phyloP scores from a whole-genome alignment of 2,888 invertebrate species.

The Panopea generosa region DNA sequence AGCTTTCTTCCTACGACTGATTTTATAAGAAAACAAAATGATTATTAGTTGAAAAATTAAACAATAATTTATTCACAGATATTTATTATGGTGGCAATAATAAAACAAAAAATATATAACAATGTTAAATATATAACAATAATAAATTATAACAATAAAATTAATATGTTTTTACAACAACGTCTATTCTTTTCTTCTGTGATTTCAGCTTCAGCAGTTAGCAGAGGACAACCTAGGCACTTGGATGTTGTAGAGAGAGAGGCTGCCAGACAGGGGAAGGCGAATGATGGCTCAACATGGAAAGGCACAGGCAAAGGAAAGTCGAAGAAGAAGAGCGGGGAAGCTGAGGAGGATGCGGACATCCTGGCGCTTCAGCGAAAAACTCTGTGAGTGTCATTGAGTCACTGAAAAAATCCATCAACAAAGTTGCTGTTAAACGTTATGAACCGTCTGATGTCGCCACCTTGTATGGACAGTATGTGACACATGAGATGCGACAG shows the following conservation, averaged over 20 bases:
- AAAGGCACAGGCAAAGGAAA: conserved; percentile 25
- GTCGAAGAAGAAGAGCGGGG: conserved; percentile 26
- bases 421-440: conserved; percentile 15
- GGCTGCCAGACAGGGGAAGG: conserved; percentile 25
- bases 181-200: conserved; percentile 19
- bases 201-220: conserved; percentile 22
- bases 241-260: conserved; percentile 20
- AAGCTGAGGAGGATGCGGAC: conserved; percentile 25
- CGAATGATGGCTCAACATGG: conserved; percentile 27
- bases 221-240: conserved; percentile 23
- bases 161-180: conserved; percentile 20
- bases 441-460: conserved; percentile 1
- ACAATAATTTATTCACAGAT: conserved; percentile 9
- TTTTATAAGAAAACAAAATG: conserved; percentile 19
- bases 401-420: conserved; percentile 23
- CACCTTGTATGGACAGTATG: neutral
- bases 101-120: conserved; percentile 14
- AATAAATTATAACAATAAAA: conserved; percentile 7
- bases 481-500: neutral
- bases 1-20: conserved; percentile 16
- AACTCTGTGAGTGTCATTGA: conserved; percentile 13
- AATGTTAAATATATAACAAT: conserved; percentile 16
- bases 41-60: conserved; percentile 16
- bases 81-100: conserved; percentile 20
- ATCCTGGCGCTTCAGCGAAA: conserved; percentile 29